Percentiles rank a stretch among this genome's conserved stretches.
Conservation (phyloP, 2,113 vertebrate genomes). For the Phodopus roborovskii region DNA sequence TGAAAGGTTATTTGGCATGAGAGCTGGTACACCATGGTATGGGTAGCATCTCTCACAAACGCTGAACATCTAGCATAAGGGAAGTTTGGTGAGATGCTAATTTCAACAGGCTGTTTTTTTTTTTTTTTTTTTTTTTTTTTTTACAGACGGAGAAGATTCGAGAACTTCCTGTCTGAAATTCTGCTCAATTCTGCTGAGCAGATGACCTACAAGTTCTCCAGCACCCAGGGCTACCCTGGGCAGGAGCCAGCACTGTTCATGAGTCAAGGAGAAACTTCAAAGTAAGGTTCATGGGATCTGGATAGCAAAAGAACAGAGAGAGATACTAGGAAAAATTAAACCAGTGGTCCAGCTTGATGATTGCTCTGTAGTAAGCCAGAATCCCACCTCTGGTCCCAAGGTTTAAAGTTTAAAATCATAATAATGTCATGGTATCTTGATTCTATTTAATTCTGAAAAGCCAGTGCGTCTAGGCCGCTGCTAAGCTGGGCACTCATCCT, state of each 20-base stretch:
- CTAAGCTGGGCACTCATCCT: neutral
- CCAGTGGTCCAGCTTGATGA: neutral
- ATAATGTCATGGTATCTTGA: conserved; percentile 6
- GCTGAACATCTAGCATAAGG: neutral
- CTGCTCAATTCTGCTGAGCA: neutral
- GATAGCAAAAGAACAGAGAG: neutral
- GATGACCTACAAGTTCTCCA: neutral
- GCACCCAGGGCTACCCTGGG: neutral
- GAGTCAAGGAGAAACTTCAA: neutral
- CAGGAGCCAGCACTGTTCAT: neutral
- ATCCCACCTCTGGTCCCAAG: neutral
- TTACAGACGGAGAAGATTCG: neutral
- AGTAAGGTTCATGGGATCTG: neutral
- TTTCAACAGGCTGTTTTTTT: neutral
- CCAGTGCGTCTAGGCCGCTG: neutral
- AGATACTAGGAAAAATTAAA: neutral
- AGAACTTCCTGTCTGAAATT: neutral
- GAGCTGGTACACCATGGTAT: neutral
- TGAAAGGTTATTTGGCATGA: neutral
- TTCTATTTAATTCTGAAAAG: conserved; percentile 32
- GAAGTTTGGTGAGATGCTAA: neutral
- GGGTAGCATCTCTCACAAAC: neutral
- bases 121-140: neutral
- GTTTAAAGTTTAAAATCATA: conserved; percentile 51
- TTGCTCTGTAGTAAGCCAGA: neutral